phyloP scores from a whole-genome alignment of 2,797 vertebrate genomes.

The Eutrigla gurnardus region DNA sequence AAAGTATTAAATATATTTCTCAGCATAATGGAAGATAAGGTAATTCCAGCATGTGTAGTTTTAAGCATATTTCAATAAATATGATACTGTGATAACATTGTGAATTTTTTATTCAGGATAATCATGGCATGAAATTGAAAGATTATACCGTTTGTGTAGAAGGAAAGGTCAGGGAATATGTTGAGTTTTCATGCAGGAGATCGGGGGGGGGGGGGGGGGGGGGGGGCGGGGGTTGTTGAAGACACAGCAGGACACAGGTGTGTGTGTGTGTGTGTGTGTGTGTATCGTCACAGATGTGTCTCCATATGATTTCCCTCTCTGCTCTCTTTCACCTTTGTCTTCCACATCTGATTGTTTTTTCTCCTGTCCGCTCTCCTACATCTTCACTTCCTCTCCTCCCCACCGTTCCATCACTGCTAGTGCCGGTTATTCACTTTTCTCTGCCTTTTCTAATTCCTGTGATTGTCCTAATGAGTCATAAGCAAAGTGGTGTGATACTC shows the following conservation, averaged over 20 bases:
- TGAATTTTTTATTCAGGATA: not conserved
- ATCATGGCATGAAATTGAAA: not conserved
- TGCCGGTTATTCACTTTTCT: not conserved
- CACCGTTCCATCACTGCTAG: conserved; percentile 6
- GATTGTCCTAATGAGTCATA: conserved; percentile 24
- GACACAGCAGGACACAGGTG: conserved; percentile 11
- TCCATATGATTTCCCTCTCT: conserved; percentile 30
- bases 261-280: conserved; percentile 5
- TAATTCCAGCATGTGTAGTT: not conserved
- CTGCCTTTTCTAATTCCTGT: not conserved
- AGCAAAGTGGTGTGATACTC: conserved; percentile 27
- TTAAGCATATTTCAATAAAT: not conserved
- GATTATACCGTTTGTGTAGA: not conserved
- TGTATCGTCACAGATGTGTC: not conserved
- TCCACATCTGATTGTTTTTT: conserved; percentile 10
- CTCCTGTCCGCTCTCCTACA: conserved; percentile 8
- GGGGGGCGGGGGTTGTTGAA: conserved; percentile 5
- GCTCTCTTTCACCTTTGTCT: conserved; percentile 22
- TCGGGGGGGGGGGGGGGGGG: not conserved
- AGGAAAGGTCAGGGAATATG: not conserved
- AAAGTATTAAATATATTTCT: not conserved
- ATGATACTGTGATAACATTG: no score
- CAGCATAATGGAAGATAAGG: not conserved
- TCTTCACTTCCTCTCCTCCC: not conserved
- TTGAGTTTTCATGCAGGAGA: not conserved